These are phyloP conservation scores for Corythucha ciliata DNA, from an alignment of 2,888 invertebrate species.

Conservation along the genomic window DNA sequence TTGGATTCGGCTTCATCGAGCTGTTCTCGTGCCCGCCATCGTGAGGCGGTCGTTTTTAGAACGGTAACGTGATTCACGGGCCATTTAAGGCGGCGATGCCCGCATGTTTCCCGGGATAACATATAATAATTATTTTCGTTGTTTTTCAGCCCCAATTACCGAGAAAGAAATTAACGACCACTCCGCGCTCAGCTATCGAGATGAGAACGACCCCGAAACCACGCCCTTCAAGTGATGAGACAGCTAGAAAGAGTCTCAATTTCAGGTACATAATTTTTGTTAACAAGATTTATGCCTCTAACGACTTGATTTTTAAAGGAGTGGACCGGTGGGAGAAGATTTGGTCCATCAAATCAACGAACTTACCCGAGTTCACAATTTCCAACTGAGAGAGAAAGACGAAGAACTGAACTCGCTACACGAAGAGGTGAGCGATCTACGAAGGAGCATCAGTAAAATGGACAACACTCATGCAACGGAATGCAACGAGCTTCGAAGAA, in stretches of 20 bases:
- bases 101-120: background rate
- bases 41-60: conserved; percentile 40
- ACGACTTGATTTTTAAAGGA: background rate
- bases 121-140: background rate
- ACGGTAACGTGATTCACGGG: conserved; percentile 40
- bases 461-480: conserved; percentile 22
- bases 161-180: conserved; percentile 23
- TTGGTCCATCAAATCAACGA: conserved; percentile 25
- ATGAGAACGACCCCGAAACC: background rate
- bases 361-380: conserved; percentile 22
- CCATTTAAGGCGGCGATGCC: background rate
- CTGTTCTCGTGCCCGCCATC: conserved; percentile 17
- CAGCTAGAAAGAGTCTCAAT: too few species aligned
- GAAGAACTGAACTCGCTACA: conserved; percentile 22
- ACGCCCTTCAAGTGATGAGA: too few species aligned
- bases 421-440: conserved; percentile 21
- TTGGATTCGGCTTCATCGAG: conserved; percentile 26
- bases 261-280: too few species aligned
- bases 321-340: conserved; percentile 16
- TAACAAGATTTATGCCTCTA: too few species aligned
- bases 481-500: conserved; percentile 18
- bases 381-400: conserved; percentile 26
- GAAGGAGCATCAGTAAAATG: conserved; percentile 16
- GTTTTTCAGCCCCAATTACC: conserved; percentile 29
- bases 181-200: conserved; percentile 27